Base-by-base conservation (phyloP, 2,797 vertebrate genomes). In the Miichthys miiuy region DNA sequence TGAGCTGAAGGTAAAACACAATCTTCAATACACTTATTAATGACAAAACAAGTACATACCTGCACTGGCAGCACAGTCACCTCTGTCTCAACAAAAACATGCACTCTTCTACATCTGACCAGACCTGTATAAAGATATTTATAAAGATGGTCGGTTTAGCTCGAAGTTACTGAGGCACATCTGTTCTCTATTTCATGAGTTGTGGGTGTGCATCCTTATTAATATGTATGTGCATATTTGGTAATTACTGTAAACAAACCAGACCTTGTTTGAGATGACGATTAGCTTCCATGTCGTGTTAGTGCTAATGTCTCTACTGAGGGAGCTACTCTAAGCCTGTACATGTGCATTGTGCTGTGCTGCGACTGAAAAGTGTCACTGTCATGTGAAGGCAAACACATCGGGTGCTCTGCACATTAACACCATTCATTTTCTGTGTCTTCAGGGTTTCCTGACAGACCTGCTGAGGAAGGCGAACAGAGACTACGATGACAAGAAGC, bases 381-480 rank as follows among this genome's bases (percentile, higher is more conserved):
- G 30, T 64, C 18, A 6, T 54, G 21, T 66, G 23, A 64, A 42
- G 63, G 64, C 23, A 46, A 72, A 74, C 46, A 27, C 52, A 55
- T 42, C 27, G 56, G 5, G 48, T 50, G n/a, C 61, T 69, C 12
- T 64, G 38, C 6, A 47, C 18, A n/a, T 34, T 13, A 17, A 30
- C 23, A 2, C 17, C 41, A 46, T 18, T 63, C 1, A 23, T 38
- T 68, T 54, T 60, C 14, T 75, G 10, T 77, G 66, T 72, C 47
- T 38, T 74, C 87, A 99, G 98, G 97, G 97, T 18, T 99, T 99
- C 92, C 95, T 99, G 85, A 97, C 96, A 0, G 98, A 99, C 90
- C 95, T 99, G 90, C 94, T 99, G 91, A 97, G 97, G 93, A 99
- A 98, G 87, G 97, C 98, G 0, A 98, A 99, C 93, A 95, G 96